Evolutionary conservation across 1,140 invertebrate species (phyloP).

Genomic region (Pogonus chalceus): DNA sequence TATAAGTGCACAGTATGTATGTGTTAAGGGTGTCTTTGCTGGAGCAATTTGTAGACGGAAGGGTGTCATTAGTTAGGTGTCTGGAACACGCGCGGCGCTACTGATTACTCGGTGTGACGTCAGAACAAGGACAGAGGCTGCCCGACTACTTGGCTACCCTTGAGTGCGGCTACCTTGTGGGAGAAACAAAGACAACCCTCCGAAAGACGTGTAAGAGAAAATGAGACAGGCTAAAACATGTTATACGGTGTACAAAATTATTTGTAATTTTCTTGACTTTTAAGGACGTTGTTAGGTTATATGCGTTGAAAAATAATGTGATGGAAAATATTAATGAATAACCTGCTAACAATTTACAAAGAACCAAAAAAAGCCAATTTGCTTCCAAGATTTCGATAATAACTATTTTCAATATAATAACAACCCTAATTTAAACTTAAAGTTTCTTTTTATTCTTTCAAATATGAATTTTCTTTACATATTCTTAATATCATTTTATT

Average conservation of each 20-base stretch:
- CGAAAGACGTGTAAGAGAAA: background rate
- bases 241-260: background rate
- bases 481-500: too few relatives aligned
- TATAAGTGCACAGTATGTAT: background rate
- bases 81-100: constrained; percentile 16
- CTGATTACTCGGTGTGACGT: constrained; percentile 15
- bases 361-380: too few relatives aligned
- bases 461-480: too few relatives aligned
- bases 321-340: too few relatives aligned
- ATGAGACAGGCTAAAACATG: background rate
- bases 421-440: too few relatives aligned
- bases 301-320: too few relatives aligned
- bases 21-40: constrained; percentile 1
- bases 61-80: constrained; percentile 20
- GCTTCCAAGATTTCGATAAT: too few relatives aligned
- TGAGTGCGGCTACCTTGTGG: background rate
- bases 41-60: constrained; percentile 15
- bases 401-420: too few relatives aligned
- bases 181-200: background rate
- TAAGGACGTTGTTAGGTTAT: too few relatives aligned
- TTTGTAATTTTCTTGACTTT: too few relatives aligned
- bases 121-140: constrained; percentile 2
- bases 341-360: too few relatives aligned
- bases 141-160: background rate
- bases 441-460: too few relatives aligned